phyloP scores from a whole-genome alignment of 2,113 vertebrate genomes.

The Cercopithecus mona region DNA sequence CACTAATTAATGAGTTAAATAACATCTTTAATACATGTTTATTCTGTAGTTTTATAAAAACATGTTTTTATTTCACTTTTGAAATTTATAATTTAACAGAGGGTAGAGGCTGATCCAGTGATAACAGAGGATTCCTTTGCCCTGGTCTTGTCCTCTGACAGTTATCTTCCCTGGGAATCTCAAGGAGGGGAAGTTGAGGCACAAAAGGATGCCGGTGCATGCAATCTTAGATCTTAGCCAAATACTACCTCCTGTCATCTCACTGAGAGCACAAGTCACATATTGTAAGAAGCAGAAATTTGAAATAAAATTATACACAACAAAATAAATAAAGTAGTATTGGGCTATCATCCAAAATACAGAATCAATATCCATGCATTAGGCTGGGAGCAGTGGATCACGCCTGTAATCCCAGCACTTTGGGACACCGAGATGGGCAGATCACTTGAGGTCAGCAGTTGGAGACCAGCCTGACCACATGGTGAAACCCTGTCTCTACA shows the following conservation, averaged over 20 bases:
- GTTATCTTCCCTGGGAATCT: neutral
- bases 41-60: neutral
- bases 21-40: neutral
- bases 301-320: neutral
- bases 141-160: neutral
- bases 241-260: neutral
- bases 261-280: neutral
- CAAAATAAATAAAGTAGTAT: neutral
- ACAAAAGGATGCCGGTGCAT: neutral
- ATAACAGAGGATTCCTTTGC: neutral
- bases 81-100: neutral
- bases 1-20: neutral
- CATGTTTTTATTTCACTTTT: constrained; percentile 2
- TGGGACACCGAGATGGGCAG: neutral
- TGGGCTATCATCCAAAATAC: neutral
- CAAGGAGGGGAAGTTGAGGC: neutral
- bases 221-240: neutral
- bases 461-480: neutral
- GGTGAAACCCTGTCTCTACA: neutral
- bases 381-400: neutral
- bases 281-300: neutral
- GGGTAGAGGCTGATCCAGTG: neutral
- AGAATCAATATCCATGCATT: neutral
- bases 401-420: neutral
- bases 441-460: neutral